Base-by-base conservation (phyloP, 2,797 vertebrate species). In the Propithecus deckenii region DNA sequence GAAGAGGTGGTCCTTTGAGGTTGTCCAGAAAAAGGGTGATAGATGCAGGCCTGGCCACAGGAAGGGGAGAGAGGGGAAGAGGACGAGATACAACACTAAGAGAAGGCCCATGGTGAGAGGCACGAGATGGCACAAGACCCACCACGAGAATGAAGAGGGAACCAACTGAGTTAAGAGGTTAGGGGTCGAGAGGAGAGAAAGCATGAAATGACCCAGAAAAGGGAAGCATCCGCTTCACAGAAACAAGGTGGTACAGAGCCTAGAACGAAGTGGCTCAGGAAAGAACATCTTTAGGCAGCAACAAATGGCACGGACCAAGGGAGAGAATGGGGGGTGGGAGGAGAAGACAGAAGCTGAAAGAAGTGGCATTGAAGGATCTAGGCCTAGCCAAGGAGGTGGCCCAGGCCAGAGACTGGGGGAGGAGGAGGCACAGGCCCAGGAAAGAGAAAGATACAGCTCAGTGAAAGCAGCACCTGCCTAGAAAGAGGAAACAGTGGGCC, bases 181-280 rank as follows among this genome's bases (percentile, higher is more conserved):
- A 22, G 41, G n/a, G 14, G 10, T 14, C 38, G 7, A 35, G 43
- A 3, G 30, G 14, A 38, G 28, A 52, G 5, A 46, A 0, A 11
- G 61, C 2, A 10, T 0, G 28, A 67, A 55, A n/a, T 9, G 69
- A 48, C 72, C 30, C 69, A 12, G 41, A 75, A 30, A 5, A 2
- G 28, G 22, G 25, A 65, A 46, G 61, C 35, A 22, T 5, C 38
- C 20, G 12, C 23, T 50, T 38, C 20, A 4, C 46, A 41, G 48
- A 83, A 38, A 20, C 17, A 20, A 32, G 8, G 10, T 8, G 41
- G 28, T 2, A 41, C 46, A 18, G 32, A 35, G 65, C 35, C 52
- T 17, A 17, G 9, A 55, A 86, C 46, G 57, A 23, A 4, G 35
- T 2, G 22, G 6, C 13, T 46, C 28, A 2, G 48, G 25, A n/a